Evolutionary conservation across 2,888 invertebrate species (phyloP).

Genomic region (Diarsia rubi): DNA sequence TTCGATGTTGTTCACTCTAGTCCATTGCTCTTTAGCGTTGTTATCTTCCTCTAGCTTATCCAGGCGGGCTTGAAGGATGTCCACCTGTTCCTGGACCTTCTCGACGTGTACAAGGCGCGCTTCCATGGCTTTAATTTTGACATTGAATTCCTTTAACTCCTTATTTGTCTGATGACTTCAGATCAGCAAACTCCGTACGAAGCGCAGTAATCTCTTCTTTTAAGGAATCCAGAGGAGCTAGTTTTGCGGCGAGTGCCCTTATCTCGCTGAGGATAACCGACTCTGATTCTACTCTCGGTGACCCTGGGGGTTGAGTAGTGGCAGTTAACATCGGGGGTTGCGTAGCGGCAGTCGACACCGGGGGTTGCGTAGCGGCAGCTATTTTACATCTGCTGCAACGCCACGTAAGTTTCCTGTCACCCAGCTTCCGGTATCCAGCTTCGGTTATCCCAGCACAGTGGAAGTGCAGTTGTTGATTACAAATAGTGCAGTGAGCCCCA

Average conservation of each 20-base stretch:
- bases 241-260: not conserved
- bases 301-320: not conserved
- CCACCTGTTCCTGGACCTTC: not conserved
- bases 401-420: not conserved
- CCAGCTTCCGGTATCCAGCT: not conserved
- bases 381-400: not conserved
- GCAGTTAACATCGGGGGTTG: not conserved
- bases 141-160: not conserved
- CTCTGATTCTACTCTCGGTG: not conserved
- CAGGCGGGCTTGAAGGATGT: not conserved
- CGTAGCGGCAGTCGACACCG: too few species aligned
- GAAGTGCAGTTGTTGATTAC: not conserved
- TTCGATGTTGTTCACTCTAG: constrained; percentile 2
- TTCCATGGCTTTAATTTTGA: not conserved
- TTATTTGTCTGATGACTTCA: not conserved
- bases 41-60: not conserved
- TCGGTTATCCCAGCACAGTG: not conserved
- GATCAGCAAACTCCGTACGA: constrained; percentile 2
- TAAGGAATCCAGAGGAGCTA: constrained; percentile 1
- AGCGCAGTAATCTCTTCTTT: not conserved
- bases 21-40: constrained; percentile 5
- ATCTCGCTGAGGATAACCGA: not conserved
- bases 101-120: not conserved
- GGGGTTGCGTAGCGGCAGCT: not conserved
- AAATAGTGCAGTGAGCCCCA: not conserved